Percentiles rank a stretch among this genome's conserved stretches.
phyloP scores from a whole-genome alignment of 30 jellyfish, hydroid and myxozoan genomes.

The Mastigias papua region DNA sequence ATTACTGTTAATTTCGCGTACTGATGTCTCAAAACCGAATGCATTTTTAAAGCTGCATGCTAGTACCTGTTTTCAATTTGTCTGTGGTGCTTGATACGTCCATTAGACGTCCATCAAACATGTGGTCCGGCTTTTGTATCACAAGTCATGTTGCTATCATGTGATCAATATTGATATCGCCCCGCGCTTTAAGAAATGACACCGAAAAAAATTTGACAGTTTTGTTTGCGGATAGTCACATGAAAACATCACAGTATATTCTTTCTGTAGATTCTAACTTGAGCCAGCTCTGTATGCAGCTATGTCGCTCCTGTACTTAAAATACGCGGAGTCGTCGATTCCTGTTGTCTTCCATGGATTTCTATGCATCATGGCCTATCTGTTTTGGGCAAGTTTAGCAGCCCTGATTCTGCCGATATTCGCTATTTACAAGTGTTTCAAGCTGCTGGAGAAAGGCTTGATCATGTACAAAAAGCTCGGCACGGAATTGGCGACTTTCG shows the following conservation, averaged over 20 bases:
- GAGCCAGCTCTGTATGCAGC: neutral
- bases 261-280: neutral
- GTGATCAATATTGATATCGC: constrained; percentile 40
- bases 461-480: constrained; percentile 81
- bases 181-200: constrained; percentile 13
- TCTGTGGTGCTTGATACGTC: too few species aligned
- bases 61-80: too few species aligned
- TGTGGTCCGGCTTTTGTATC: constrained; percentile 35
- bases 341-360: constrained; percentile 95
- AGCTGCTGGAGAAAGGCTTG: constrained; percentile 74
- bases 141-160: constrained; percentile 5
- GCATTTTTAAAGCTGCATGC: too few species aligned
- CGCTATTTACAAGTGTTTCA: constrained; percentile 72
- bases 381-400: constrained; percentile 94
- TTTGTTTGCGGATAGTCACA: constrained; percentile 53
- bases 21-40: too few species aligned
- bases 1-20: too few species aligned
- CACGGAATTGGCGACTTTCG: constrained; percentile 78
- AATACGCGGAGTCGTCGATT: constrained; percentile 81
- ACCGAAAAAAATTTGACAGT: constrained; percentile 46
- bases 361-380: constrained; percentile 93
- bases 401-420: constrained; percentile 87
- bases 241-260: constrained; percentile 5
- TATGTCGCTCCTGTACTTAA: constrained; percentile 94
- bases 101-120: too few species aligned